Evolutionary conservation across 2,113 vertebrate species (phyloP), one percentile per base, ranked within the genome.

Genomic region (Octodon degus): DNA sequence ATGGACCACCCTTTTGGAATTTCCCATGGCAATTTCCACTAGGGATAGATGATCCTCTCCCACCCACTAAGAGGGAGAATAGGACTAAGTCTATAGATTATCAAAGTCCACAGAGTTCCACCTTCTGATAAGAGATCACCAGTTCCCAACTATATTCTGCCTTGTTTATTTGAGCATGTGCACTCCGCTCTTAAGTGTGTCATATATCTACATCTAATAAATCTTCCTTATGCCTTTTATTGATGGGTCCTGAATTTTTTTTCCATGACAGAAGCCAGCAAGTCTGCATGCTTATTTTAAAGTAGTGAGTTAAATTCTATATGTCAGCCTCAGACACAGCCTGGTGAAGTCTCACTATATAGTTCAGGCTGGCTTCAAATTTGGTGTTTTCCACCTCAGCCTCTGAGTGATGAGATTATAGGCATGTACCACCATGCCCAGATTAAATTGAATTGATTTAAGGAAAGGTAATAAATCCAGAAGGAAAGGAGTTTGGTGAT

Each of bases 391-490:
- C 13, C 27, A 5, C 76, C 14, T 79, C 76, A 50, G 43, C 43
- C 25, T 79, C 76, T 30, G 25, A 50, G 76, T 50, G 76, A 27
- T 79, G 76, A 32, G 43, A 50, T 50, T 79, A 50, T 50, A 79
- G 27, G 43, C 7, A 6, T 50, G 27, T 2, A 7, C 27, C 24
- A 60, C n/a, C 81, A 24, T 24, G 11, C 20, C 55, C 55, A 83
- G n/a, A 67, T 95, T 68, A 13, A 22, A 80, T 47, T 86, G 53
- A 91, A 22, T 47, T 91, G 68, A 94, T 22, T 77, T 79, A 86
- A 94, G 94, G 37, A 67, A 95, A 96, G 17, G 60, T 1, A 92
- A 37, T 67, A 89, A 92, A 30, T 93, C 30, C 67, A 82, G 67
- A 74, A 40, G 67, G 53, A 86, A 40, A 77, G 47, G 60, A 92